Conservation (phyloP, 2,888 invertebrate species). For the Bedellia somnulentella region DNA sequence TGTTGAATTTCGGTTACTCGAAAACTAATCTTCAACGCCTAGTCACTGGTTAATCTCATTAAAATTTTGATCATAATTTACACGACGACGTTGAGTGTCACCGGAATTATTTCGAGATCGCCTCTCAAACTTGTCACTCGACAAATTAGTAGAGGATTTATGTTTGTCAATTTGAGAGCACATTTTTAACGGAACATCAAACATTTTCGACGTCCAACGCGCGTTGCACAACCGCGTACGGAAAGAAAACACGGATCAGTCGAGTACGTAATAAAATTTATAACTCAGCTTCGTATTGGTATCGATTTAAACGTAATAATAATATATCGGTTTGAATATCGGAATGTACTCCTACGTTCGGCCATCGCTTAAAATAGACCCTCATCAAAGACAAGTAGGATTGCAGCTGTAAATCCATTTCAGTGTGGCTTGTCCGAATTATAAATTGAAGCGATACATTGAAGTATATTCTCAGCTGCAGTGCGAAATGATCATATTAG, state of each 20-base stretch:
- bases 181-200: slow-evolving; percentile 60
- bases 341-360: slow-evolving; percentile 53
- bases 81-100: slow-evolving; percentile 25
- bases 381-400: slow-evolving; percentile 61
- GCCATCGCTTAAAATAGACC: slow-evolving; percentile 53
- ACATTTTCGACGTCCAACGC: slow-evolving; percentile 36
- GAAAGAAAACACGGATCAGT: slow-evolving; percentile 46
- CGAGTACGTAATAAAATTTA: slow-evolving; percentile 58
- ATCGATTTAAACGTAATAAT: slow-evolving; percentile 53
- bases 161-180: slow-evolving; percentile 46
- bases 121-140: slow-evolving; percentile 37
- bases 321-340: slow-evolving; percentile 56
- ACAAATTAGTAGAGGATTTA: slow-evolving; percentile 55
- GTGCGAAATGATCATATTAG: too few species aligned
- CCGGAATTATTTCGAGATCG: slow-evolving; percentile 33
- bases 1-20: neutral
- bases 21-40: slow-evolving; percentile 2
- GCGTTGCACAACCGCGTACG: slow-evolving; percentile 49
- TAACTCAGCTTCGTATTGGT: slow-evolving; percentile 54
- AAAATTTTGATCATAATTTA: slow-evolving; percentile 41
- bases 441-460: slow-evolving; percentile 52
- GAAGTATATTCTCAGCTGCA: too few species aligned
- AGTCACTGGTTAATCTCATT: slow-evolving; percentile 34
- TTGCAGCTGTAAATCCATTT: slow-evolving; percentile 62
- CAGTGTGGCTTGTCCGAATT: slow-evolving; percentile 56